A percentile compares a stretch with the other conserved stretches of the same genome.
Evolutionary conservation across 92 coral and sea anemone species (phyloP).

Genomic region (Parazoanthus swiftii): DNA sequence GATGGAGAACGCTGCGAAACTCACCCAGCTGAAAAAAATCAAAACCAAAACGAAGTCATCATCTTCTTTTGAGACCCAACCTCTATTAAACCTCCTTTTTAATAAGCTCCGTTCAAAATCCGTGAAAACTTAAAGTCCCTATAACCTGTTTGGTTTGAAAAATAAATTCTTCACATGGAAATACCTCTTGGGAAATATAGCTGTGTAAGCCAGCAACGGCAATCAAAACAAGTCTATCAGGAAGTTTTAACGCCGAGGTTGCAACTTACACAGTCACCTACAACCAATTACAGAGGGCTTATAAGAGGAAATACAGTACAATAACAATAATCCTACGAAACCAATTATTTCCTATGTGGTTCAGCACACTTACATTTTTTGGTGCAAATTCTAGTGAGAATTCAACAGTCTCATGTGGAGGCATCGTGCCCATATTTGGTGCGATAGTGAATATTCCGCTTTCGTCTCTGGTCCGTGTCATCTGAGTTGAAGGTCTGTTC

Average conservation of each 20-base stretch:
- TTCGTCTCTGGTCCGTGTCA: slow-evolving; percentile 66
- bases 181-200: no score
- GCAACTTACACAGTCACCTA: no score
- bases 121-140: no score
- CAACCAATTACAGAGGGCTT: no score
- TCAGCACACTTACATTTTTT: slow-evolving; percentile 53
- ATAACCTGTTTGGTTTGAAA: no score
- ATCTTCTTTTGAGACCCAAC: neutral
- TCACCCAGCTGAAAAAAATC: slow-evolving; percentile 62
- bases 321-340: no score
- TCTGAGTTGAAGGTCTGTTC: slow-evolving; percentile 41
- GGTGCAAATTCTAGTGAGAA: slow-evolving; percentile 83
- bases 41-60: neutral
- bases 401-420: slow-evolving; percentile 80
- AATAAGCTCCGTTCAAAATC: no score
- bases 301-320: no score
- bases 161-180: no score
- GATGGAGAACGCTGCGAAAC: slow-evolving; percentile 86
- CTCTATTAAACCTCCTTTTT: neutral
- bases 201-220: no score
- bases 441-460: slow-evolving; percentile 58
- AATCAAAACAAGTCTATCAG: no score
- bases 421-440: slow-evolving; percentile 91
- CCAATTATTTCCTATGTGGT: neutral
- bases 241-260: no score